Conservation (phyloP, 2,113 vertebrate genomes). For the Etheostoma spectabile region DNA sequence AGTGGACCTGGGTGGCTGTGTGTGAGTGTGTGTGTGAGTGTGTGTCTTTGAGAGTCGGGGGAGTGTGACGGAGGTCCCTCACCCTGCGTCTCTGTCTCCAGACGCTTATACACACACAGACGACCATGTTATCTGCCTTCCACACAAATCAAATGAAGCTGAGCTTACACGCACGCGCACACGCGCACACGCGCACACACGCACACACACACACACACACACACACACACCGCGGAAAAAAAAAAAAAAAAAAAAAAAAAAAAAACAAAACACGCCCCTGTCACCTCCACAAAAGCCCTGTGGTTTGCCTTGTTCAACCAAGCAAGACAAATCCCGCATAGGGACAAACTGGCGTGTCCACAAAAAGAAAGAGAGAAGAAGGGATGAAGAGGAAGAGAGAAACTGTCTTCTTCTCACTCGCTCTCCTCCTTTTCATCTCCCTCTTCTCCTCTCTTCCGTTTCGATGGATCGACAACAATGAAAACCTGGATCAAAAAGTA, state of each 20-base stretch:
- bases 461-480: conserved; percentile 72
- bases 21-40: conserved; percentile 28
- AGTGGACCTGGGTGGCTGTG: conserved; percentile 48
- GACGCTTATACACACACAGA: conserved; percentile 56
- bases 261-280: conserved; percentile 78
- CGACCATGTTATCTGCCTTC: conserved; percentile 20
- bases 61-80: conserved; percentile 74
- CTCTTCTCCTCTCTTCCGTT: conserved; percentile 75
- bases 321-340: conserved; percentile 81
- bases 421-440: conserved; percentile 57
- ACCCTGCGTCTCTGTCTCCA: conserved; percentile 70
- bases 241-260: too few relatives aligned
- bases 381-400: conserved; percentile 48
- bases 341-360: conserved; percentile 75
- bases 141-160: conserved; percentile 65
- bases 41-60: conserved; percentile 64
- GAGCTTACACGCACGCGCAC: conserved; percentile 32
- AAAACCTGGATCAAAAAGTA: conserved; percentile 66
- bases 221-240: conserved; percentile 44
- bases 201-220: conserved; percentile 53
- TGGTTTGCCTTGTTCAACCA: conserved; percentile 74
- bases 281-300: conserved; percentile 82
- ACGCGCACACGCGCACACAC: conserved; percentile 34
- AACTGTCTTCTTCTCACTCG: conserved; percentile 47
- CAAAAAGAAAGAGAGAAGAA: conserved; percentile 44